phyloP scores from a whole-genome alignment of 2,113 vertebrate genomes.

The Himantopus leucocephalus region DNA sequence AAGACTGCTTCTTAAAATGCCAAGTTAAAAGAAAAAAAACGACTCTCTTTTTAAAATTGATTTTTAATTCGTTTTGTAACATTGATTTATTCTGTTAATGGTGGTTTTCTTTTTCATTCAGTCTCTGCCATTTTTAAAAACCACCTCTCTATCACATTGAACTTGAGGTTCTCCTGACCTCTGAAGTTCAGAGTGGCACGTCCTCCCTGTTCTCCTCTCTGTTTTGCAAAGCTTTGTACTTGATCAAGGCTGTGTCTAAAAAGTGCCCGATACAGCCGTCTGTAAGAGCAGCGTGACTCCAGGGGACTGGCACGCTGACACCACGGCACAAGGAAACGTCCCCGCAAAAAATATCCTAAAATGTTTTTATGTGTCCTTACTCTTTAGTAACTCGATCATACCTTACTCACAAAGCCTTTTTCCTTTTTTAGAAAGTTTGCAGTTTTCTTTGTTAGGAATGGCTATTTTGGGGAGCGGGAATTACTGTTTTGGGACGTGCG shows the following conservation, averaged over 20 bases:
- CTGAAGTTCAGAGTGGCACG: neutral
- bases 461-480: neutral
- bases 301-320: rapidly evolving
- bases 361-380: neutral
- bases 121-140: neutral
- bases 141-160: neutral
- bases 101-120: neutral
- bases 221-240: too few relatives aligned
- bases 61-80: neutral
- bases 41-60: neutral
- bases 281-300: too few relatives aligned
- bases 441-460: neutral
- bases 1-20: neutral
- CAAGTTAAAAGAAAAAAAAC: neutral
- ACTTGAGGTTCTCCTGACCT: neutral
- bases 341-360: neutral
- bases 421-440: neutral
- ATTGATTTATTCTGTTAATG: neutral
- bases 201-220: neutral
- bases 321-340: neutral
- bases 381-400: neutral
- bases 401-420: too few relatives aligned
- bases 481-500: rapidly evolving
- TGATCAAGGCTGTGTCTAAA: neutral
- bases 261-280: rapidly evolving